phyloP scores from a whole-genome alignment of 2,113 vertebrate species.

The Pseudopodoces humilis region DNA sequence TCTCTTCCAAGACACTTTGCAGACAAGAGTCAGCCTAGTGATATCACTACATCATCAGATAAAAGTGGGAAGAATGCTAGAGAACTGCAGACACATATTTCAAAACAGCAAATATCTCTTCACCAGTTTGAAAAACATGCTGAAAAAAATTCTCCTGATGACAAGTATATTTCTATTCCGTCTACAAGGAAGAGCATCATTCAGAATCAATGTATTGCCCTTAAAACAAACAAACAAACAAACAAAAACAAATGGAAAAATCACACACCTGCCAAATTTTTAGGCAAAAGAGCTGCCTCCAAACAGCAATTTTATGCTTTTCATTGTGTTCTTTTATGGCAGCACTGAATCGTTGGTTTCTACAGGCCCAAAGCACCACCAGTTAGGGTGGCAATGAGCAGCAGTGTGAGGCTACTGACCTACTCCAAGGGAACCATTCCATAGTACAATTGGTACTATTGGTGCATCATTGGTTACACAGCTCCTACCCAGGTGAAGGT shows the following conservation, averaged over 20 bases:
- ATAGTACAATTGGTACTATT: not conserved
- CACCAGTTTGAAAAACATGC: not conserved
- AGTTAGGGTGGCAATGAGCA: not conserved
- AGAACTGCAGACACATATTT: not conserved
- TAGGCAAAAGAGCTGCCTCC: not conserved
- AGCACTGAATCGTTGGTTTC: not conserved
- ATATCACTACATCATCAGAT: not conserved
- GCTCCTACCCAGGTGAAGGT: rapidly evolving
- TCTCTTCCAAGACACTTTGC: not conserved
- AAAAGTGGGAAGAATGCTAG: not conserved
- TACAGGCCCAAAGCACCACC: not conserved
- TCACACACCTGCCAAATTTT: not conserved
- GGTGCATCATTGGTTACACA: not conserved
- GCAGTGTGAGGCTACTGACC: not conserved
- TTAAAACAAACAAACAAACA: not conserved
- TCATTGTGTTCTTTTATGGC: not conserved
- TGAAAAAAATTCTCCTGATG: not conserved
- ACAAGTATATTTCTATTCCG: not conserved
- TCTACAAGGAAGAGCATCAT: not conserved
- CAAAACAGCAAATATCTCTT: not conserved
- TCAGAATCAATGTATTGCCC: not conserved
- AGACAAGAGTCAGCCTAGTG: not conserved
- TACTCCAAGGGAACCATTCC: not conserved
- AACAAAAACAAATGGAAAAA: not conserved
- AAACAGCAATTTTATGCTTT: not conserved